These are phyloP conservation scores for Sitta carolinensis DNA, from an alignment of 2,797 vertebrate genomes.

Conservation along the genomic window DNA sequence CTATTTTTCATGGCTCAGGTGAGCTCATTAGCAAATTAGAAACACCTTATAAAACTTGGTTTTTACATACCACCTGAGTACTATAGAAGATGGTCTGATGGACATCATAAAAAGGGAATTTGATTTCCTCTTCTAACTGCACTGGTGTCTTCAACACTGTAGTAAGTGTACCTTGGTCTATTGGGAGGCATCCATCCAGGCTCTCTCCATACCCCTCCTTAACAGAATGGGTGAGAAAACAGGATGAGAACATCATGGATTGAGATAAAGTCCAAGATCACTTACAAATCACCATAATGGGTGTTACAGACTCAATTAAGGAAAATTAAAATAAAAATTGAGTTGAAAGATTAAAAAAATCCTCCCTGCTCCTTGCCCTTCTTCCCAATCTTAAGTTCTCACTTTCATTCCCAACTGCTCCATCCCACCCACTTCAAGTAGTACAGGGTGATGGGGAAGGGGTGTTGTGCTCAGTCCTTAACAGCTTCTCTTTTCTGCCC, in stretches of 20 bases:
- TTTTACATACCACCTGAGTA: not conserved
- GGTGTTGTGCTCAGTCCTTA: not conserved
- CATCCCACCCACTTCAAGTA: not conserved
- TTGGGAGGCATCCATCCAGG: not conserved
- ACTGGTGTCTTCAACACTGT: not conserved
- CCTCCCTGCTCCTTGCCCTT: not conserved
- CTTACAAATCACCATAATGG: not conserved
- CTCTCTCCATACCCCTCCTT: not conserved
- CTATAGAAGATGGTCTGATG: not conserved
- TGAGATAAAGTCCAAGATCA: not conserved
- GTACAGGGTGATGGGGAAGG: fast-evolving
- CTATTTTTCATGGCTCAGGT: not conserved
- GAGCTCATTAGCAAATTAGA: not conserved
- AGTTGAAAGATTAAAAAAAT: not conserved
- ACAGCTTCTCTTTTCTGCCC: not conserved
- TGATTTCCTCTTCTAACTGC: not conserved
- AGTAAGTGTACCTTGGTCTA: not conserved
- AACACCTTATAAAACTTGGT: not conserved
- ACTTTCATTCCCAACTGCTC: not conserved
- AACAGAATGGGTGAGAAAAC: not conserved
- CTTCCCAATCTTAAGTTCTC: not conserved
- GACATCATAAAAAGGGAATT: not conserved
- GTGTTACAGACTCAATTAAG: not conserved
- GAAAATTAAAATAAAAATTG: not conserved
- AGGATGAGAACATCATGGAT: not conserved